Base-by-base conservation (phyloP, 2,113 vertebrate species). In the Corythoichthys intestinalis region DNA sequence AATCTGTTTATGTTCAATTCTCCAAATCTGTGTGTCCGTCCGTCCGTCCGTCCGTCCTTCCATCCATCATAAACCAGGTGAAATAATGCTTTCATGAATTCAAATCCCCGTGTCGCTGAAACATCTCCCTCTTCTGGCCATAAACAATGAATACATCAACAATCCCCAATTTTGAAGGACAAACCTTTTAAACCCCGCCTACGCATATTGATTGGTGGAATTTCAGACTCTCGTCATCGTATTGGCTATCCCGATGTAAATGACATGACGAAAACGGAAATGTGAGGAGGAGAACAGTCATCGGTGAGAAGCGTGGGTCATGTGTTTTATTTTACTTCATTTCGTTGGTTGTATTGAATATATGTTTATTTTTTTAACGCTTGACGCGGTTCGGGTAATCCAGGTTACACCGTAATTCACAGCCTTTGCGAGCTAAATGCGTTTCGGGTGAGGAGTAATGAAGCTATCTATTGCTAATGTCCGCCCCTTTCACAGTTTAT, bases 241-340 rank as follows among this genome's bases (percentile, higher is more conserved):
- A 92, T 89, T 92, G 89, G 90, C 46, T 41, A 37, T 2, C 13
- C 1, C 0, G 7, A n/a, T 14, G 14, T 66, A 38, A 11, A 15
- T 34, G 12, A 20, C 28, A 15, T 71, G 76, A 90, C 85, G 71
- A 34, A 56, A 1, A 1, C 39, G 77, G 81, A 82, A 67, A n/a
- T 44, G 50, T 49, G 14, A 69, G 38, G 15, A 62, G 77, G 56
- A 13, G 49, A 52, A 38, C 44, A 52, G 6, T 9, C 41, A 17
- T 72, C 46, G 76, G 75, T 80, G 72, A 86, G 69, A 85, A 90
- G 86, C 91, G 87, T 91, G 90, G 83, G 71, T 82, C 34, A 63
- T 34, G 11, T 63, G 15, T 13, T 12, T 6, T 6, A 12, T 47
- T 15, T 8, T 14, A 5, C 14, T 20, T 6, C 2, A 3, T 56